These are phyloP conservation scores for Pemphigus obesinymphae DNA, from an alignment of 1,140 invertebrate species.

Conservation along the genomic window DNA sequence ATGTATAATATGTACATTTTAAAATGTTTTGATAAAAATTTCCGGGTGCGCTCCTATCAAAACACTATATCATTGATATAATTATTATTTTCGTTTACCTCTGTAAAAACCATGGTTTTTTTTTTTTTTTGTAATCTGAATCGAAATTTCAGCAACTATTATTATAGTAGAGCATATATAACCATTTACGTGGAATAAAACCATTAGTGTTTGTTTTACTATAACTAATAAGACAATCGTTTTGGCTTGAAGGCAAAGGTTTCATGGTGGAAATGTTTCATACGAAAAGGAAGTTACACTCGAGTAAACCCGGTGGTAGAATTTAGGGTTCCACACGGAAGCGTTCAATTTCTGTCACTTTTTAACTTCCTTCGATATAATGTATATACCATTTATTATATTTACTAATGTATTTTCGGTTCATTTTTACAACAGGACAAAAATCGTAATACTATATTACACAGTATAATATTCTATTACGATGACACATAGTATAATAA, in stretches of 20 bases:
- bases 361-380: slow-evolving; percentile 3
- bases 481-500: not conserved
- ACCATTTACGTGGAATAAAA: not conserved
- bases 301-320: not conserved
- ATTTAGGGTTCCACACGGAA: not conserved
- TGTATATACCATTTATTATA: not conserved
- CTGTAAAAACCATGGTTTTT: not conserved
- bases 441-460: not conserved
- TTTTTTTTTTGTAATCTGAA: not conserved
- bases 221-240: not conserved
- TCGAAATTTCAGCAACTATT: not conserved
- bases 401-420: not conserved
- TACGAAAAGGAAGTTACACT: not conserved
- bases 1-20: not conserved
- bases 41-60: not conserved
- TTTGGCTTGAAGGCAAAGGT: not conserved
- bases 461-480: not conserved
- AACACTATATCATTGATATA: not conserved
- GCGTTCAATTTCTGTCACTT: slow-evolving; percentile 11
- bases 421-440: not conserved
- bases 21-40: too few species aligned
- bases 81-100: not conserved
- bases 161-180: not conserved
- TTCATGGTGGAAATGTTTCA: not conserved
- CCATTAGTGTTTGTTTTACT: not conserved